These are phyloP conservation scores for Sciurus vulgaris DNA, from an alignment of 2,797 vertebrate genomes.

Conservation along the genomic window DNA sequence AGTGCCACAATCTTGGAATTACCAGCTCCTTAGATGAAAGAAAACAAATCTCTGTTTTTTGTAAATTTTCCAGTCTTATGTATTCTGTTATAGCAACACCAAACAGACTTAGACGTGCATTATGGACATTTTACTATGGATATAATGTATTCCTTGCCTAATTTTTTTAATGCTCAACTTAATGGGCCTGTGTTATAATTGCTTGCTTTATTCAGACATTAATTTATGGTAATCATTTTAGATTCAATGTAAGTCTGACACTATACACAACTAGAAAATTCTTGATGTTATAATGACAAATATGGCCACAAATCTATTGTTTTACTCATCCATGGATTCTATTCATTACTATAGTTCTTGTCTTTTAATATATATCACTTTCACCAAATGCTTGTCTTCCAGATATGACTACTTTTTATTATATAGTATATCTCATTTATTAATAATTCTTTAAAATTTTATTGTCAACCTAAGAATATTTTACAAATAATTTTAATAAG, in stretches of 20 bases:
- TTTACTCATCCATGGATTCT: not conserved
- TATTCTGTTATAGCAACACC: not conserved
- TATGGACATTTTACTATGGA: not conserved
- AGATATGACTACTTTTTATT: not conserved
- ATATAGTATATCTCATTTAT: not conserved
- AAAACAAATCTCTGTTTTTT: not conserved
- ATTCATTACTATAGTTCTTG: not conserved
- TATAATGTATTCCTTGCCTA: not conserved
- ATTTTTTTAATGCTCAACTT: not conserved
- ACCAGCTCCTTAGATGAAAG: accelerated
- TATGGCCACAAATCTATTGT: not conserved
- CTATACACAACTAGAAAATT: not conserved
- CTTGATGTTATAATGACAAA: not conserved
- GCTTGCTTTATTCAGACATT: not conserved
- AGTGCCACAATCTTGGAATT: not conserved
- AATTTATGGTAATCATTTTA: not conserved
- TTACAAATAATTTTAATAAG: constrained; percentile 13
- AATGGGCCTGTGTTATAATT: not conserved
- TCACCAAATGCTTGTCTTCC: not conserved
- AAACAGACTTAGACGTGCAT: not conserved
- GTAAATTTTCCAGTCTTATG: not conserved
- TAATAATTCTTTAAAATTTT: not conserved
- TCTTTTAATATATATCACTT: not conserved
- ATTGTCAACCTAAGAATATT: not conserved
- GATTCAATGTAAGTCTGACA: not conserved